Evolutionary conservation across 2,113 vertebrate genomes (phyloP).

Genomic region (Oxyruncus cristatus): DNA sequence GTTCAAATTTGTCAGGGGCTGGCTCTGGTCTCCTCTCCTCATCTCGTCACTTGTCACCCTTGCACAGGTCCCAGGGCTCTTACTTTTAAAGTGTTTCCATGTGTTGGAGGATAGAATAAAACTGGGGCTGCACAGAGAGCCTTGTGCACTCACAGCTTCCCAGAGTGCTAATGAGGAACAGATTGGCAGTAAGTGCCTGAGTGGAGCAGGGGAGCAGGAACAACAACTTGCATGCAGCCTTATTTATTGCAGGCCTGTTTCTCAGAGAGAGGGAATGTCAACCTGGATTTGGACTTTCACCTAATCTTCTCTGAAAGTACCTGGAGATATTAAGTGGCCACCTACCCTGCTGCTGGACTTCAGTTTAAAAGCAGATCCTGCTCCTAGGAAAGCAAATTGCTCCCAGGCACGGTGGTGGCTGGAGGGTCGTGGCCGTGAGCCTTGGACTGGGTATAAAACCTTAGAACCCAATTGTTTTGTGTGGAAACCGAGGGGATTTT

Average conservation of each 20-base stretch:
- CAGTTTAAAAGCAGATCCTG: background rate
- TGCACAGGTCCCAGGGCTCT: constrained; percentile 46
- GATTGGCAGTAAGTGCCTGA: constrained; percentile 50
- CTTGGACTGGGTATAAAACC: background rate
- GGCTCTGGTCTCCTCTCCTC: constrained; percentile 54
- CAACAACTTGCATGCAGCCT: constrained; percentile 59
- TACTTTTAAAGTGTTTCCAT: constrained; percentile 65
- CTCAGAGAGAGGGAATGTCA: constrained; percentile 41
- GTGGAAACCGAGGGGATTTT: background rate
- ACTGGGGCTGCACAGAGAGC: constrained; percentile 38
- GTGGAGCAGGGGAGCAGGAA: constrained; percentile 49
- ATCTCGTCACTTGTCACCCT: constrained; percentile 63
- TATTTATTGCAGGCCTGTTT: constrained; percentile 64
- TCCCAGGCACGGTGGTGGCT: background rate
- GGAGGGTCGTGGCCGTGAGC: background rate
- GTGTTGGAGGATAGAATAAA: constrained; percentile 60
- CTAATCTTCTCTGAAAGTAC: constrained; percentile 55
- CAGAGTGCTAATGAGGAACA: constrained; percentile 71
- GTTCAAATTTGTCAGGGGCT: constrained; percentile 70
- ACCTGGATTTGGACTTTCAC: constrained; percentile 64
- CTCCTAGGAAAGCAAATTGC: background rate
- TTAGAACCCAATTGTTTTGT: background rate
- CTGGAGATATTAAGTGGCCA: constrained; percentile 54
- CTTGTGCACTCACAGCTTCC: constrained; percentile 62
- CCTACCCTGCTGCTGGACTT: constrained; percentile 47